These are phyloP conservation scores for Harmothoe impar DNA, from an alignment of 2,888 invertebrate genomes.

Conservation along the genomic window DNA sequence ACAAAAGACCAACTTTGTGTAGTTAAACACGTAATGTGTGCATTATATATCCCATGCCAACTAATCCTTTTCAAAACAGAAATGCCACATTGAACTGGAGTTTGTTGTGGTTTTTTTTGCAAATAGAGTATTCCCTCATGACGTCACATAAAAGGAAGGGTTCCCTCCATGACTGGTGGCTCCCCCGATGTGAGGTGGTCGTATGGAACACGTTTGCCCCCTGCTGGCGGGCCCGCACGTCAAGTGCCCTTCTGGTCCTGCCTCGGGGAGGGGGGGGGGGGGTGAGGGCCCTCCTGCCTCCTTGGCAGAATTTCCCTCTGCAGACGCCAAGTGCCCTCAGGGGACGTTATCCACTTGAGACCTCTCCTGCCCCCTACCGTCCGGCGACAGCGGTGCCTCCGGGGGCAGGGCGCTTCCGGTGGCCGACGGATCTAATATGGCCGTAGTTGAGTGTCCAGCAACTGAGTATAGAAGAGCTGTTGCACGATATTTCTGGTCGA, in stretches of 20 bases:
- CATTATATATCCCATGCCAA: too few species aligned
- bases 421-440: constrained; percentile 19
- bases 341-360: constrained; percentile 45
- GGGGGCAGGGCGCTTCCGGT: constrained; percentile 1
- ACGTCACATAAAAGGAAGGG: not conserved
- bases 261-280: not conserved
- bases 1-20: too few species aligned
- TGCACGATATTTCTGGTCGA: too few species aligned
- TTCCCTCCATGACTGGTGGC: not conserved
- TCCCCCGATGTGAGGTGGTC: not conserved
- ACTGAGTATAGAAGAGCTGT: not conserved
- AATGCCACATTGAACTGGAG: too few species aligned
- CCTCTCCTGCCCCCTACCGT: not conserved
- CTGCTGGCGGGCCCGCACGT: not conserved
- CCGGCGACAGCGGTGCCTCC: not conserved
- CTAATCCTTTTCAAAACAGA: too few species aligned
- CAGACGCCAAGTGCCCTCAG: constrained; percentile 9
- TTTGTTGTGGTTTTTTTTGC: too few species aligned
- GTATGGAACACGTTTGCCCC: not conserved
- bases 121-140: not conserved
- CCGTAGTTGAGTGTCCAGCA: not conserved
- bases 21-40: too few species aligned
- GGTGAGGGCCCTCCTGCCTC: constrained; percentile 33
- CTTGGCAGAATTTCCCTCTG: constrained; percentile 5
- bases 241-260: not conserved